These are phyloP conservation scores for Sigmodon hispidus DNA, from an alignment of 2,113 vertebrate genomes.

Conservation along the genomic window DNA sequence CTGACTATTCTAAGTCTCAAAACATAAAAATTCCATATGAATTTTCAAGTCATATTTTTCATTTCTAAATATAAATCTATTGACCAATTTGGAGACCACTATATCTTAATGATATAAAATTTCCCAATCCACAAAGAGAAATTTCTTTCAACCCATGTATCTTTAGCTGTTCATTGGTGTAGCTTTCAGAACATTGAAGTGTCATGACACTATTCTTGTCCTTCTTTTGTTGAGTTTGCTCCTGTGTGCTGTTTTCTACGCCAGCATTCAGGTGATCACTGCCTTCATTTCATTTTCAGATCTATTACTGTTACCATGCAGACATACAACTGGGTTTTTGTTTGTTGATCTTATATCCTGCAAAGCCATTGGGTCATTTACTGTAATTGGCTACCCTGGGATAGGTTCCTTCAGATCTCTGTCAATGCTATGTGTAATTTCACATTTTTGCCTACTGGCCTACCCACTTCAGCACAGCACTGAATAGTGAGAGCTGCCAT, in stretches of 20 bases:
- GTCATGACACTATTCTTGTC: neutral
- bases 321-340: neutral
- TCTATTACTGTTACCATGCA: neutral
- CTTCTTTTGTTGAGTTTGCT: neutral
- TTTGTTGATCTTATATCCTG: neutral
- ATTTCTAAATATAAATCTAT: neutral
- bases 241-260: neutral
- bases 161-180: neutral
- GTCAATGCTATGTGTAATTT: neutral
- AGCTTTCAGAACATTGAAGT: neutral
- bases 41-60: conserved; percentile 7
- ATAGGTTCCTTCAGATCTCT: neutral
- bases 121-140: neutral
- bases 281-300: neutral
- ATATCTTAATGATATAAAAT: neutral
- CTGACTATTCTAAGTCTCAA: neutral
- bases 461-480: neutral
- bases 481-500: neutral
- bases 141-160: neutral
- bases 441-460: neutral
- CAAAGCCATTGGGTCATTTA: neutral
- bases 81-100: neutral
- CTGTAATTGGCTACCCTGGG: neutral
- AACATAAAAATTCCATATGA: conserved; percentile 11
- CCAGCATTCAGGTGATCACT: neutral